Conservation (phyloP, 2,113 vertebrate species). For the Mesoclemmys tuberculata region DNA sequence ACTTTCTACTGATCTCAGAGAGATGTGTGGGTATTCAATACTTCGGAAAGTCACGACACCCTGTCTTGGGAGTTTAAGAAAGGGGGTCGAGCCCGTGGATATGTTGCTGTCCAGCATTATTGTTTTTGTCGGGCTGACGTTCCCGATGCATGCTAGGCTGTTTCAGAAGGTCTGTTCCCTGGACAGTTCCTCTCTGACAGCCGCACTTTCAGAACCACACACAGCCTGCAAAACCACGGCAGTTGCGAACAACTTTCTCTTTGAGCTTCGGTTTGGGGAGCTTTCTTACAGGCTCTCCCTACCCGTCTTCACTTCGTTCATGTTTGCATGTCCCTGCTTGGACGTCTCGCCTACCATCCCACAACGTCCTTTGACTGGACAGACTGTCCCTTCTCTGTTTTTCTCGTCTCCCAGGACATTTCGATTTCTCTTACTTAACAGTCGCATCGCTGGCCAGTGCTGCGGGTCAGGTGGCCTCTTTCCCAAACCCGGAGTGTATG, state of each 20-base stretch:
- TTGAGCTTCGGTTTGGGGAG: neutral
- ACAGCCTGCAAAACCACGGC: neutral
- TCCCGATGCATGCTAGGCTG: neutral
- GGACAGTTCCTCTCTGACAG: neutral
- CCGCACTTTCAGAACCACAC: rapidly evolving
- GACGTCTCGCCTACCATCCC: neutral
- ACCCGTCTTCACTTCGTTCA: neutral
- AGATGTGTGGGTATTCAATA: neutral
- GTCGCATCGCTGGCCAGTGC: no score
- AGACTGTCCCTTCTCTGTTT: neutral
- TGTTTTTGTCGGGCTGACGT: neutral
- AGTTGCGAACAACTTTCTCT: neutral
- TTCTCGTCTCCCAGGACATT: neutral
- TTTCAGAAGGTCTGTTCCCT: neutral
- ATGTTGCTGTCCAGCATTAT: neutral
- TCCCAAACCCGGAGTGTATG: neutral
- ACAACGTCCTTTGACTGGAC: no score
- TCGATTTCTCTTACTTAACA: neutral
- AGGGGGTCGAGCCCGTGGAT: rapidly evolving
- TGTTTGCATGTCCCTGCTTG: neutral
- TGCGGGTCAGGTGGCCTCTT: no score
- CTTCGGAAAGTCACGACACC: neutral
- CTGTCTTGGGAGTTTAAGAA: neutral
- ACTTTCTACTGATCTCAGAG: neutral
- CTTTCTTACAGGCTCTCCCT: neutral